phyloP scores from a whole-genome alignment of 2,888 invertebrate genomes.

The Mellilla xanthometata region DNA sequence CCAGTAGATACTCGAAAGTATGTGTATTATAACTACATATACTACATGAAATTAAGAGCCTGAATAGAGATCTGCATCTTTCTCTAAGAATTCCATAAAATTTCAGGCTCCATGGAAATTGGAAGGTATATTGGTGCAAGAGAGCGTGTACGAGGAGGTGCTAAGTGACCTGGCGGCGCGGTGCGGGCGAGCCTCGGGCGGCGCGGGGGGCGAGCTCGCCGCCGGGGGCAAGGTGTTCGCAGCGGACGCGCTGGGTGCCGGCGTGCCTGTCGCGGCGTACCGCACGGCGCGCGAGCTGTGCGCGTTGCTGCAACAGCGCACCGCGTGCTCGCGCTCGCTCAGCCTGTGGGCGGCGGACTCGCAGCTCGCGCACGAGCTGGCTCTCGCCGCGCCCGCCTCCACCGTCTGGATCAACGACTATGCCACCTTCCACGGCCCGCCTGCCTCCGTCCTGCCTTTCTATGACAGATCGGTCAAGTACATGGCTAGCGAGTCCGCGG shows the following conservation, averaged over 20 bases:
- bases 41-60: too few relatives aligned
- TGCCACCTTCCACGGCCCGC: constrained; percentile 16
- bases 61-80: too few relatives aligned
- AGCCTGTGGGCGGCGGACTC: constrained; percentile 12
- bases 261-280: constrained; percentile 7
- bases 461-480: too few relatives aligned
- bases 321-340: not conserved
- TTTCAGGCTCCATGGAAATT: constrained; percentile 21
- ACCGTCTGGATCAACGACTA: constrained; percentile 18
- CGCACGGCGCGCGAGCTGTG: constrained; percentile 10
- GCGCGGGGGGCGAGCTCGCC: constrained; percentile 6
- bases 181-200: constrained; percentile 2
- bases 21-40: too few relatives aligned
- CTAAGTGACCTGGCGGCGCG: constrained; percentile 7
- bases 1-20: too few relatives aligned
- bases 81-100: too few relatives aligned
- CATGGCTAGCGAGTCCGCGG: not conserved
- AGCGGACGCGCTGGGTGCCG: not conserved
- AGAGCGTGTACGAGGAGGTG: constrained; percentile 17
- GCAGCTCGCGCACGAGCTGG: constrained; percentile 7
- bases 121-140: constrained; percentile 10
- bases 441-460: constrained; percentile 9
- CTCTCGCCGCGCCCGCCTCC: constrained; percentile 4
- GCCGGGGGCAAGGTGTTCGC: constrained; percentile 1
- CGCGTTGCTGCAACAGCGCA: not conserved